Evolutionary conservation across 1,140 invertebrate species (phyloP).

Genomic region (Pararge aegeria): DNA sequence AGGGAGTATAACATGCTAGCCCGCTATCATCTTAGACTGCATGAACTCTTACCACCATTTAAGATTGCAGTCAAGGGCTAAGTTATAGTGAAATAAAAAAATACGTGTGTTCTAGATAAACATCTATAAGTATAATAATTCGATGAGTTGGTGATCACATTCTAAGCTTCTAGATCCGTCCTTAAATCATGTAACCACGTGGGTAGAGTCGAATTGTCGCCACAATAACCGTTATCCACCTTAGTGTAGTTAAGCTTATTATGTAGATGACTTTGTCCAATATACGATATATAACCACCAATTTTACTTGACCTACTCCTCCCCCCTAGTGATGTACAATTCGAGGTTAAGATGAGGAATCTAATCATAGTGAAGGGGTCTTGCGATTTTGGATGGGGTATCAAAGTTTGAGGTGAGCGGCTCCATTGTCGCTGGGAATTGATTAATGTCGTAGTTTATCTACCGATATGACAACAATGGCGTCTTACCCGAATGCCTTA

Average conservation of each 20-base stretch:
- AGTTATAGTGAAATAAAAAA: too few relatives aligned
- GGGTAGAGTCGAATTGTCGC: constrained; percentile 50
- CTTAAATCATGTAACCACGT: constrained; percentile 23
- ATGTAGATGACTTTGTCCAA: constrained; percentile 61
- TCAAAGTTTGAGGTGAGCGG: constrained; percentile 64
- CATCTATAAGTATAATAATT: not conserved
- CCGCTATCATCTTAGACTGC: too few relatives aligned
- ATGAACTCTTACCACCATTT: too few relatives aligned
- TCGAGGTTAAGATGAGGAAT: not conserved
- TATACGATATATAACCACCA: constrained; percentile 42
- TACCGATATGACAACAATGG: constrained; percentile 76
- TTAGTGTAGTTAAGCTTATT: constrained; percentile 45
- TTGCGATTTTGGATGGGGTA: constrained; percentile 35
- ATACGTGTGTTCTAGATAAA: not conserved
- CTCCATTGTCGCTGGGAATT: constrained; percentile 65
- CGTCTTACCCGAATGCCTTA: constrained; percentile 70
- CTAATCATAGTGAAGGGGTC: constrained; percentile 37
- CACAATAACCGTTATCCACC: constrained; percentile 59
- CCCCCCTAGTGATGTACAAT: constrained; percentile 7
- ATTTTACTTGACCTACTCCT: constrained; percentile 35
- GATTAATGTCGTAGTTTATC: constrained; percentile 77
- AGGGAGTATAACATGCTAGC: too few relatives aligned
- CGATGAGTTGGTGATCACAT: not conserved
- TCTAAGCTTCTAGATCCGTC: not conserved
- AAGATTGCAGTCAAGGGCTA: too few relatives aligned